These are phyloP conservation scores for Salticus scenicus DNA, from an alignment of 2,888 invertebrate genomes.

Conservation along the genomic window DNA sequence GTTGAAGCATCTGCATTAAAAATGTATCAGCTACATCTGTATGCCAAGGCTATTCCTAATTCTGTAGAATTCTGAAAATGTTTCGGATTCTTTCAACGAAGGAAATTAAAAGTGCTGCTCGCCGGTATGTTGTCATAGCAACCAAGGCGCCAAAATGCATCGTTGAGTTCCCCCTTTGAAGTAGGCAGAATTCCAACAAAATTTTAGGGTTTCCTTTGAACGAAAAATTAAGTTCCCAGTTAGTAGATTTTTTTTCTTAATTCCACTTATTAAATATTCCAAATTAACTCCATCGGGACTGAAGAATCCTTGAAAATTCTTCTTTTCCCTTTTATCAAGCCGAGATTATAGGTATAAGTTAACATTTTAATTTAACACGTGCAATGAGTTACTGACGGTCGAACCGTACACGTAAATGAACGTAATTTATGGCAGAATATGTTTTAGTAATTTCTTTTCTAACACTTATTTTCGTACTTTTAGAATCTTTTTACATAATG, in stretches of 20 bases:
- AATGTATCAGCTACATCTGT: background rate
- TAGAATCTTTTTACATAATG: no score
- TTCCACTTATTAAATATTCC: background rate
- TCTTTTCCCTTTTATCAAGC: background rate
- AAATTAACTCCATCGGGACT: background rate
- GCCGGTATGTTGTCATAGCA: background rate
- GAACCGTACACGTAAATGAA: no score
- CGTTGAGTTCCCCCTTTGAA: background rate
- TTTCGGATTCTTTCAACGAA: conserved; percentile 2
- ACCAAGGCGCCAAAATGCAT: background rate
- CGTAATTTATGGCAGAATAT: no score
- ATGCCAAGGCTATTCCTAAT: background rate
- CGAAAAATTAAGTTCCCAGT: background rate
- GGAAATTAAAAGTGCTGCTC: background rate
- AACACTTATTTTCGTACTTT: no score
- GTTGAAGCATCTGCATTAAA: background rate
- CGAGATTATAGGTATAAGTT: background rate
- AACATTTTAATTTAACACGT: background rate
- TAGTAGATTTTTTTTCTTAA: background rate
- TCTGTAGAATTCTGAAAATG: background rate
- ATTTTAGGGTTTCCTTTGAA: background rate
- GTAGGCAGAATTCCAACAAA: background rate
- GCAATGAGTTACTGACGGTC: no score
- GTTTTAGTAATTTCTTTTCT: no score
- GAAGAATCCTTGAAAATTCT: no score